Evolutionary conservation across 2,888 invertebrate species (phyloP), one percentile per base, ranked within the genome.

Genomic region (Caenorhabditis parvicauda): DNA sequence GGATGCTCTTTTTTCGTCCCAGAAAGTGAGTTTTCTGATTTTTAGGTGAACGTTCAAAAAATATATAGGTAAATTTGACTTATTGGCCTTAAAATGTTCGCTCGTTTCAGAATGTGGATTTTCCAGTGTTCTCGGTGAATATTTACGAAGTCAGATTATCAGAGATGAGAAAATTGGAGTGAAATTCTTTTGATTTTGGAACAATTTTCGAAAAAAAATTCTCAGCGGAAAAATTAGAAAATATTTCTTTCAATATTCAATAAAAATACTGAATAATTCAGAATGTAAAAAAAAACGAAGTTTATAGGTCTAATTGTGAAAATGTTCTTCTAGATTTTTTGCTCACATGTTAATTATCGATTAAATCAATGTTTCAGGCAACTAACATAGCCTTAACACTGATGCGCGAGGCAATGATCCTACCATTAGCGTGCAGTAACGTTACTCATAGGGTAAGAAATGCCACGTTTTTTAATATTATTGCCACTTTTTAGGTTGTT

Each of bases 381-480:
- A 76, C 74, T 2, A 79, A 79, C 49, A 71, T 70, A 9, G 64
- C 76, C 1, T 58, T 79, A n/a, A 72, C 79, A 1, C 56, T 79
- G 39, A 70, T 79, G 71, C 55, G 75, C n/a, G 79, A 79, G 53
- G 76, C 76, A 9, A 75, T 79, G 74, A 68, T 57, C 21, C 65
- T 79, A 6, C 79, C 79, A 1, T 49, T 79, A 17, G 72, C 78
- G 0, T 80, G 79, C 45, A 65, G 70, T 17, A 75, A 70, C 50
- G 78, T 79, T 37, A 77, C 80, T 14, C 75, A 75, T 42, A 79
- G 79, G 61, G 79, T 79, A 17, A n/a, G n/a, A n/a, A n/a, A n/a
- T n/a, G n/a, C n/a, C n/a, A 19, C 25, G 46, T 27, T n/a, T 38
- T 35, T 29, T 47, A n/a, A 3, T 17, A 22, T 9, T 14, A n/a